Evolutionary conservation across 2,113 vertebrate genomes (phyloP), one percentile per base, ranked within the genome.

Genomic region (Gambusia holbrooki): DNA sequence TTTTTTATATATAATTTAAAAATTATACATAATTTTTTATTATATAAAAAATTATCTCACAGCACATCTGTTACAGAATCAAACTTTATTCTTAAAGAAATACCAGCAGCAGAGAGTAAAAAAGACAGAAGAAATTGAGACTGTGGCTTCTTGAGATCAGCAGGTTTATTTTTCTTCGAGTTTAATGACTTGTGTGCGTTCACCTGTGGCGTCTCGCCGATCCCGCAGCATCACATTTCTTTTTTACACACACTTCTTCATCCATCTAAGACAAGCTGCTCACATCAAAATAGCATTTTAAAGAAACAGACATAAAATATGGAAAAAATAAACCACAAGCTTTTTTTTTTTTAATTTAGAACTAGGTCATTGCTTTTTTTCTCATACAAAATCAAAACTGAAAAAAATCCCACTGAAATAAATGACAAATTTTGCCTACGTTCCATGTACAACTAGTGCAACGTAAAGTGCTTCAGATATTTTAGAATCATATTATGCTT

Each of bases 381-480:
- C 71, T 76, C 69, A 67, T 80, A 40, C 75, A 74, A 73, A 69
- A 64, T 67, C 66, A 0, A 8, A 66, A 72, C n/a, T 5, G 58
- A 76, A 62, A 73, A 1, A 51, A 22, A 19, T 71, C 28, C 12
- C 51, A 10, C 54, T 13, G 74, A 87, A 28, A 17, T 35, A 87
- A 58, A 80, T 62, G 1, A 37, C 35, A 37, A 66, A 78, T 19
- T 69, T 48, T 61, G 62, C 68, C 76, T 12, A 64, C 76, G 76
- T 62, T 48, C 70, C 70, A 74, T 66, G 30, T 66, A 82, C 42
- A 78, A 76, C 48, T 67, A 67, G 54, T 28, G 33, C 48, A 32
- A 69, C 81, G 77, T 85, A 92, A 93, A 90, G 88, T 88, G 88
- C 88, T 69, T 89, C 71, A 71, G 73, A 86, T 88, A 45, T 69